Evolutionary conservation across 2,797 vertebrate species (phyloP).

Genomic region (Erethizon dorsatum): DNA sequence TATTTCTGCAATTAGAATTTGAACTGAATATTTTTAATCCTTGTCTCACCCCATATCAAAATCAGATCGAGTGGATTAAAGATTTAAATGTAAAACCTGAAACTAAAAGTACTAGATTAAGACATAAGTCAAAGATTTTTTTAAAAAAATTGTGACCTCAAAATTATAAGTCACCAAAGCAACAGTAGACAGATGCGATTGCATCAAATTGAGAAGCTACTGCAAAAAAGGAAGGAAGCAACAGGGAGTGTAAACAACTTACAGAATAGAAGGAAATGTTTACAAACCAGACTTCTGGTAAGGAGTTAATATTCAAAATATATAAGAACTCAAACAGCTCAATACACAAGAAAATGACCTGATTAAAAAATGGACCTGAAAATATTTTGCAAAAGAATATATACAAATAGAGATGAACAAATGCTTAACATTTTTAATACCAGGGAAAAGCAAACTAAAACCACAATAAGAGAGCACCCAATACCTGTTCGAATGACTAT

Average conservation of each 20-base stretch:
- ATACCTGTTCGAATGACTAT: neutral
- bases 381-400: slow-evolving; percentile 4
- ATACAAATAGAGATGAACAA: neutral
- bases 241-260: neutral
- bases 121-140: neutral
- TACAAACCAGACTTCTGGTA: neutral
- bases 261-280: neutral
- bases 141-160: neutral
- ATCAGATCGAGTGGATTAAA: neutral
- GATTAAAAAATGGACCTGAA: neutral
- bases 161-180: neutral
- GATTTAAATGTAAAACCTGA: neutral
- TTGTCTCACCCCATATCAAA: neutral
- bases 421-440: neutral
- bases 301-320: neutral
- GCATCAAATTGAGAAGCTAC: neutral
- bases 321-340: neutral
- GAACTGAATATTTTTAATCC: slow-evolving; percentile 55
- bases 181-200: neutral
- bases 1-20: slow-evolving; percentile 63
- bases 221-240: neutral
- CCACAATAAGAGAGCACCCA: neutral
- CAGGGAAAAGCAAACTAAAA: neutral
- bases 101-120: neutral
- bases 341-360: neutral